Percentiles rank a stretch among this genome's conserved stretches.
Evolutionary conservation across 2,888 invertebrate genomes (phyloP).

Genomic region (Drosophila ochracea): DNA sequence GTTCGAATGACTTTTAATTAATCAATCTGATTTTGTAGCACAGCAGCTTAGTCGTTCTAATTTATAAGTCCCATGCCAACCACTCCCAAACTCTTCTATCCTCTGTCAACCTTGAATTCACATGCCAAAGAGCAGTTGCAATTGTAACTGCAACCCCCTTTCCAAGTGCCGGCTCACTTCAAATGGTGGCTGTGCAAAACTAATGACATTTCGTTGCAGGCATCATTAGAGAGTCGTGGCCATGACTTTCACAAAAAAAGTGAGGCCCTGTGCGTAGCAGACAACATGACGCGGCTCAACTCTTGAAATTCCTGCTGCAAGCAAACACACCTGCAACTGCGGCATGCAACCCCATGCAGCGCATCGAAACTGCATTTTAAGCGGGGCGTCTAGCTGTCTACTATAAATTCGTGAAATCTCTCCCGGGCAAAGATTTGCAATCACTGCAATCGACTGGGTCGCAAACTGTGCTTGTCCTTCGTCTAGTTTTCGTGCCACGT

Average conservation of each 20-base stretch:
- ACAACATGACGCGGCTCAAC: conserved; percentile 73
- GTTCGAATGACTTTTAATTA: not conserved
- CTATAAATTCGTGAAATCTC: conserved; percentile 24
- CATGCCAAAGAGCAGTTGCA: conserved; percentile 28
- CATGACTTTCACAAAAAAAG: conserved; percentile 70
- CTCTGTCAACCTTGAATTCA: conserved; percentile 44
- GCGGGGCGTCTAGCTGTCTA: conserved; percentile 69
- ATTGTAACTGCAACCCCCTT: conserved; percentile 43
- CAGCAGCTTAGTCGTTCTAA: conserved; percentile 19
- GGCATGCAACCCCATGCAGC: conserved; percentile 42
- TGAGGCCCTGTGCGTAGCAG: conserved; percentile 33
- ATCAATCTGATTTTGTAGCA: conserved; percentile 3
- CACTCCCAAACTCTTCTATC: conserved; percentile 10
- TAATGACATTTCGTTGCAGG: conserved; percentile 72
- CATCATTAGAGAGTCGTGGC: conserved; percentile 73
- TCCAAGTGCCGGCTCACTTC: conserved; percentile 59
- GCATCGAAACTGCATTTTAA: conserved; percentile 48
- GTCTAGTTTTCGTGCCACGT: conserved; percentile 20
- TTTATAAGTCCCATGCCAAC: not conserved
- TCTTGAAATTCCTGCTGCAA: conserved; percentile 45
- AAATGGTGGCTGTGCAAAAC: conserved; percentile 72
- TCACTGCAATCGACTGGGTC: conserved; percentile 5
- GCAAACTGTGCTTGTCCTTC: conserved; percentile 52
- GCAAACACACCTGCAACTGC: conserved; percentile 47
- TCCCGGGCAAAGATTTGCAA: conserved; percentile 35